Conservation (phyloP, 2,888 invertebrate species). For the Eurois occulta region DNA sequence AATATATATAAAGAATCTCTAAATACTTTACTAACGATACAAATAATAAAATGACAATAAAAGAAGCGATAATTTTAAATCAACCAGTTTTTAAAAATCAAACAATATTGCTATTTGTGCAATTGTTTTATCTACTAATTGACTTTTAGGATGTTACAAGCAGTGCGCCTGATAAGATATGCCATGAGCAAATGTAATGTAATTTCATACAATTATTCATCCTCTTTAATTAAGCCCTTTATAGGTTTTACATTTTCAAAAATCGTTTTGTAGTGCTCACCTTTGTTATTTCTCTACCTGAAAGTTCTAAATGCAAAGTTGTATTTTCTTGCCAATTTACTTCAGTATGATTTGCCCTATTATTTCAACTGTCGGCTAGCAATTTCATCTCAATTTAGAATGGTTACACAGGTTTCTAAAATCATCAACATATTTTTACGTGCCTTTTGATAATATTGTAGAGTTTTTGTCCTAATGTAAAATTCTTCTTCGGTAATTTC, state of each 20-base stretch:
- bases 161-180: background rate
- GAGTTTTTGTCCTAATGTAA: background rate
- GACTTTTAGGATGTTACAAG: background rate
- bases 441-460: background rate
- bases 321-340: constrained; percentile 8
- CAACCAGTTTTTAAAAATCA: background rate
- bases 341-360: background rate
- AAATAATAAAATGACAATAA: background rate
- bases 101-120: background rate
- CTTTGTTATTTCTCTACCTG: background rate
- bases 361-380: constrained; percentile 22
- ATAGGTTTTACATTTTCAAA: background rate
- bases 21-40: background rate
- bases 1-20: background rate
- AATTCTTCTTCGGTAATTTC: background rate
- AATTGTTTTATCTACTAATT: background rate
- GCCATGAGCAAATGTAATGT: background rate
- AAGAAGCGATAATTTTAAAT: background rate
- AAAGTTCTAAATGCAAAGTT: background rate
- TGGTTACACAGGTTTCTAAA: background rate
- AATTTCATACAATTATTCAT: background rate
- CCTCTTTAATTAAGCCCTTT: background rate
- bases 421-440: background rate
- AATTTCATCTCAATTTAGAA: constrained; percentile 13
- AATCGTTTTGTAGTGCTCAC: background rate